phyloP scores from a whole-genome alignment of 2,888 invertebrate species.

The Drosophila paramelanica region DNA sequence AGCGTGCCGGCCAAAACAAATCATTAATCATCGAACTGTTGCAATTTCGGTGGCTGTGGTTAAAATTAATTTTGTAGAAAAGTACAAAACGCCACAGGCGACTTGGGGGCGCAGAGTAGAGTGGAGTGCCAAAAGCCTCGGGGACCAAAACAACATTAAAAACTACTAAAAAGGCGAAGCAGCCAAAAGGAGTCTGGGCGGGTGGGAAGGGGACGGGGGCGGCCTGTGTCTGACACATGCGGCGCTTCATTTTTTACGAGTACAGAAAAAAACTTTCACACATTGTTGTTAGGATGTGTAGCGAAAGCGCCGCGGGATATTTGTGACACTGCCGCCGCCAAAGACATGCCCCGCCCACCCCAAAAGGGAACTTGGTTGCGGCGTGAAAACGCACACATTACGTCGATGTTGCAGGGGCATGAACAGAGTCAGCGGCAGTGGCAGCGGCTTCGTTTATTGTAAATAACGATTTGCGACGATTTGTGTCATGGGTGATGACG shows the following conservation, averaged over 20 bases:
- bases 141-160: constrained; percentile 80
- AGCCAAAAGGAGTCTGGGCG: constrained; percentile 3
- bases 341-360: constrained; percentile 29
- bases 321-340: constrained; percentile 49
- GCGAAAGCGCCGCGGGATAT: constrained; percentile 77
- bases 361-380: constrained; percentile 21
- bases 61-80: constrained; percentile 74
- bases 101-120: constrained; percentile 12
- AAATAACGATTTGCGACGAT: constrained; percentile 82
- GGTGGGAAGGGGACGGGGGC: constrained; percentile 20
- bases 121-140: constrained; percentile 58
- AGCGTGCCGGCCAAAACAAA: constrained; percentile 79
- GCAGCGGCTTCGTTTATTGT: constrained; percentile 44
- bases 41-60: constrained; percentile 70
- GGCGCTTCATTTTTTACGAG: constrained; percentile 62
- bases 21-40: constrained; percentile 82
- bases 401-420: constrained; percentile 22
- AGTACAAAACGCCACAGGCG: constrained; percentile 70
- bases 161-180: constrained; percentile 69
- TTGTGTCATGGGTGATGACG: constrained; percentile 73
- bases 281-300: constrained; percentile 77
- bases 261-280: constrained; percentile 80
- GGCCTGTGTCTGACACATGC: constrained; percentile 82
- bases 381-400: constrained; percentile 76
- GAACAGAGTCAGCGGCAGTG: constrained; percentile 11